Base-by-base conservation (phyloP, 2,888 invertebrate genomes). In the Platerodrilus igneus region DNA sequence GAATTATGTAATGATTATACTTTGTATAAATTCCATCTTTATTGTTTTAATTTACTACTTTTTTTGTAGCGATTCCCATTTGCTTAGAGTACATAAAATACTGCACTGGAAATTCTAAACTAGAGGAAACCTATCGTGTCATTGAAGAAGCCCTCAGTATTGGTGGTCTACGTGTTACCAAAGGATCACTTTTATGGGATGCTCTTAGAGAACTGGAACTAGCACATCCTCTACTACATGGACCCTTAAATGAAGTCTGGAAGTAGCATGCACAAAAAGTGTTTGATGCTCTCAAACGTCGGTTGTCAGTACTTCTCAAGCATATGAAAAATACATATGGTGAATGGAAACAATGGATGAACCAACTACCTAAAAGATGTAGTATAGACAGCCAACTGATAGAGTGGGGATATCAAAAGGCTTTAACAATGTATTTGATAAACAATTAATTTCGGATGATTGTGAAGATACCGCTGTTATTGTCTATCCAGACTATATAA, bases 101-200 rank as follows among this genome's bases (percentile, higher is more conserved):
- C 58, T 69, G 73, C 4, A 63, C 72, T 20, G 71, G 72, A 7
- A 60, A 62, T 5, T 61, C 63, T 42, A 65, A 62, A 27, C 42
- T 66, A 10, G 62, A 69, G 31, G 61, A 60, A 29, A 68, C 71
- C 13, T 66, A 67, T 57, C 62, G 67, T 23, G 65, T 81, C 9
- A 76, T 81, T 62, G 83, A 84, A 62, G 62, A 70, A 48, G 85
- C 85, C 2, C 56, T 91, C 22, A 76, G 76, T 7, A 74, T 78
- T 9, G 83, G 77, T 8, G 89, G 89, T 1, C 69, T 86, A 0
- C 86, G 90, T 62, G 80, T 81, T 0, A 73, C 77, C 8, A 77
- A 83, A 41, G 90, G 89, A 1, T 76, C 79, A 33, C 68, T 84
- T 17, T 73, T 90, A 46, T 91, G 90, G 90, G 87, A 88, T 57